A percentile compares a stretch with the other conserved stretches of the same genome.
phyloP scores from a whole-genome alignment of 2,888 invertebrate species.

The Calameuta pallipes region DNA sequence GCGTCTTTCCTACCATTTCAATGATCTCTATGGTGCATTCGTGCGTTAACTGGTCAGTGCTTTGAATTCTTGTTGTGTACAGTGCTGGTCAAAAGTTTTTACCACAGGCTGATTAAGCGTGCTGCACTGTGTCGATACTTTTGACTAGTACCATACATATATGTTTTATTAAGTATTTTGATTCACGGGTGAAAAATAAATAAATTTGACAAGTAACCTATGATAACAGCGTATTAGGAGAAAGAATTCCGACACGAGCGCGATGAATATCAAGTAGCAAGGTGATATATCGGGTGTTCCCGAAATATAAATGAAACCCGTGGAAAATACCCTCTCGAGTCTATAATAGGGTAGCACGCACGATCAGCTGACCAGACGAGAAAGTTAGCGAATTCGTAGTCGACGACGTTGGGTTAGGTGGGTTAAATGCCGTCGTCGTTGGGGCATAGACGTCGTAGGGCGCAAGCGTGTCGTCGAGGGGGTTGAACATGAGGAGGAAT shows the following conservation, averaged over 20 bases:
- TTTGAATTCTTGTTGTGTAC: no score
- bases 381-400: neutral
- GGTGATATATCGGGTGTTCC: neutral
- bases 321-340: neutral
- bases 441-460: neutral
- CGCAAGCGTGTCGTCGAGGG: conserved; percentile 4
- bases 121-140: no score
- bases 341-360: neutral
- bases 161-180: neutral
- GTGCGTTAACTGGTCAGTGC: no score
- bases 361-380: conserved; percentile 5
- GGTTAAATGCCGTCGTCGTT: neutral
- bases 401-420: neutral
- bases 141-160: no score
- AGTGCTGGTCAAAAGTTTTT: no score
- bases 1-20: no score
- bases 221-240: neutral
- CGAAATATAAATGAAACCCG: neutral
- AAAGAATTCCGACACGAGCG: neutral
- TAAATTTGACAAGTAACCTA: neutral
- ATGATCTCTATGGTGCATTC: no score
- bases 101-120: no score
- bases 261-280: neutral
- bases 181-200: neutral
- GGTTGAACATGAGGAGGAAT: neutral